Percentiles rank a stretch among this genome's conserved stretches.
Evolutionary conservation across 2,888 invertebrate genomes (phyloP).

Genomic region (Ochlodes sylvanus): DNA sequence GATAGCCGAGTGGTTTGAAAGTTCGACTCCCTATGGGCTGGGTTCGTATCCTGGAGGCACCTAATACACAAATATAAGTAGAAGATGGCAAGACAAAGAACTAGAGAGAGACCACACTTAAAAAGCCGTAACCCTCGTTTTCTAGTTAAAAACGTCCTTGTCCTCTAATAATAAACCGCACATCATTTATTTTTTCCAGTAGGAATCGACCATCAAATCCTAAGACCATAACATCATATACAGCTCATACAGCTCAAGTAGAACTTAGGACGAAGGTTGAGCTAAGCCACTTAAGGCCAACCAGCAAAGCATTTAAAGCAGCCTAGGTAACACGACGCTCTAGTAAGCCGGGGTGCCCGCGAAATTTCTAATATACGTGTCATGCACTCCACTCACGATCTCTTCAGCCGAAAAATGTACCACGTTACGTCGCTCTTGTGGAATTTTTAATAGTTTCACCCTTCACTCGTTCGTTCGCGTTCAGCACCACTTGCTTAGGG

Average conservation of each 20-base stretch:
- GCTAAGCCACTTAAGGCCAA: slow-evolving; percentile 14
- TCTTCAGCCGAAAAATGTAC: slow-evolving; percentile 55
- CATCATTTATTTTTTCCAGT: no score
- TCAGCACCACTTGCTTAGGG: slow-evolving; percentile 7
- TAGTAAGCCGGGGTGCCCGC: slow-evolving; percentile 42
- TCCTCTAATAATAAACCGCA: no score
- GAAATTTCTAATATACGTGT: slow-evolving; percentile 71
- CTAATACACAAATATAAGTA: no score
- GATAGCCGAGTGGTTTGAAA: no score
- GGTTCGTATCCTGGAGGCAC: no score
- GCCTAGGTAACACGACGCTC: slow-evolving; percentile 38
- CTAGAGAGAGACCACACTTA: no score
- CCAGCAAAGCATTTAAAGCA: slow-evolving; percentile 12
- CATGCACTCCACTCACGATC: slow-evolving; percentile 65
- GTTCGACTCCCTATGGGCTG: no score
- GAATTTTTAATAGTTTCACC: slow-evolving; percentile 81
- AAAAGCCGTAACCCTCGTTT: no score
- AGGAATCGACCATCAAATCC: neutral
- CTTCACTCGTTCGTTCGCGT: slow-evolving; percentile 57
- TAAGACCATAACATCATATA: neutral
- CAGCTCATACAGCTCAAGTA: no score
- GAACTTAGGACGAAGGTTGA: no score
- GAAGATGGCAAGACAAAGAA: no score
- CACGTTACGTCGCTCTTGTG: slow-evolving; percentile 58
- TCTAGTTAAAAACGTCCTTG: no score